Percentiles rank a stretch among this genome's conserved stretches.
Evolutionary conservation across 2,797 vertebrate species (phyloP).

Genomic region (Eidolon dupreanum): DNA sequence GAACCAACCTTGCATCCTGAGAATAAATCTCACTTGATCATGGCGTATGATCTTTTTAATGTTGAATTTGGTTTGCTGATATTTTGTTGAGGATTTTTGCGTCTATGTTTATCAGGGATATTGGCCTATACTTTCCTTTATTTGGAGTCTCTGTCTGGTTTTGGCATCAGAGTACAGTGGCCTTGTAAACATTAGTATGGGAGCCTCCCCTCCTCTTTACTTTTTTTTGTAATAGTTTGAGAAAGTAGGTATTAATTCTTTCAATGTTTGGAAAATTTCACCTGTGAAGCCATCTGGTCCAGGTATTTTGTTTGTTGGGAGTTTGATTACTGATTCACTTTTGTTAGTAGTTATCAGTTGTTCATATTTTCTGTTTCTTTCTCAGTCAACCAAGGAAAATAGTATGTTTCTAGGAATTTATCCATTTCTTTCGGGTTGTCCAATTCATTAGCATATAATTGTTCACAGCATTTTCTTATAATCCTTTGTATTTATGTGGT

Average conservation of each 20-base stretch:
- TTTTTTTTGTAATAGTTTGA: not conserved
- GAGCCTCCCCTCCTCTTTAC: not conserved
- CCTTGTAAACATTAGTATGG: not conserved
- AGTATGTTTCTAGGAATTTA: not conserved
- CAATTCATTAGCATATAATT: too few relatives aligned
- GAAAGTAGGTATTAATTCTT: not conserved
- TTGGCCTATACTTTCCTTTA: not conserved
- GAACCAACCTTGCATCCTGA: not conserved
- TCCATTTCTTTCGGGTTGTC: not conserved
- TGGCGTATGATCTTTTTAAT: not conserved
- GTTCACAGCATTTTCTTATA: too few relatives aligned
- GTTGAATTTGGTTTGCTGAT: not conserved
- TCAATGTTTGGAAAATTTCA: too few relatives aligned
- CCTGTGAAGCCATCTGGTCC: too few relatives aligned
- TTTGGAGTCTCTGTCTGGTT: not conserved
- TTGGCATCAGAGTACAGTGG: not conserved
- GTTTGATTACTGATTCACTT: not conserved
- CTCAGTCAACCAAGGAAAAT: not conserved
- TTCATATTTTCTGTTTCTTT: not conserved
- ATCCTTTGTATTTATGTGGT: too few relatives aligned
- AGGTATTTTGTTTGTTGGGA: not conserved
- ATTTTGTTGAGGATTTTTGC: not conserved
- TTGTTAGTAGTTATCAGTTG: not conserved
- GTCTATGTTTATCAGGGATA: not conserved
- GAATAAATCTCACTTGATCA: not conserved